Evolutionary conservation across 2,888 invertebrate genomes (phyloP).

Genomic region (Phorcus lineatus): DNA sequence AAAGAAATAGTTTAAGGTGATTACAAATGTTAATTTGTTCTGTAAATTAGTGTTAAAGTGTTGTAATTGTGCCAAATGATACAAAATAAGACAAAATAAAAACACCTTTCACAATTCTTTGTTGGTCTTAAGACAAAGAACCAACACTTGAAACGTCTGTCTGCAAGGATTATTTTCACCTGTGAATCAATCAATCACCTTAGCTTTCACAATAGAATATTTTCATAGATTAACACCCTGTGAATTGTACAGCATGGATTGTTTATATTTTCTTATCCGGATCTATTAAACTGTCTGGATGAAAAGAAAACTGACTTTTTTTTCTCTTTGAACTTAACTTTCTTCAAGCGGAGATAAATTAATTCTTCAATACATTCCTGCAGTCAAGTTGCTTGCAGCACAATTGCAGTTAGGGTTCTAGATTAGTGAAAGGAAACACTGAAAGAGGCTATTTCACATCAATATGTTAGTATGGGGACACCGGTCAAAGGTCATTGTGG

Average conservation of each 20-base stretch:
- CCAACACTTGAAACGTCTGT: too few relatives aligned
- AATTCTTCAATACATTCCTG: too few relatives aligned
- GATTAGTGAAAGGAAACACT: background rate
- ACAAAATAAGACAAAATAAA: background rate
- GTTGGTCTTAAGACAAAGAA: background rate
- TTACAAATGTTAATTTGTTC: too few relatives aligned
- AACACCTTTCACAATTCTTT: background rate
- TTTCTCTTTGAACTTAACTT: background rate
- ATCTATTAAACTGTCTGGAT: background rate
- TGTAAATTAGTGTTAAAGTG: too few relatives aligned
- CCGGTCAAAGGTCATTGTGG: conserved; percentile 12
- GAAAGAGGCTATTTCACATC: conserved; percentile 8
- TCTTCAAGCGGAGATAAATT: too few relatives aligned
- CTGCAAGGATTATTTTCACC: background rate
- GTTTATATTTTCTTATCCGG: background rate
- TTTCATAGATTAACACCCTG: background rate
- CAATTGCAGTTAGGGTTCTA: conserved; percentile 18
- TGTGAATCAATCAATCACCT: background rate
- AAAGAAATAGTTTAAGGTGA: too few relatives aligned
- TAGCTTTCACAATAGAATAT: background rate
- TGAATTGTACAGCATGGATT: background rate
- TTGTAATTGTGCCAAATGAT: background rate
- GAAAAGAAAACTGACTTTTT: background rate
- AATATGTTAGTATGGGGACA: conserved; percentile 16
- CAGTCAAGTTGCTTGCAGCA: background rate